Evolutionary conservation across 2,888 invertebrate species (phyloP).

Genomic region (Steinernema scapterisci): DNA sequence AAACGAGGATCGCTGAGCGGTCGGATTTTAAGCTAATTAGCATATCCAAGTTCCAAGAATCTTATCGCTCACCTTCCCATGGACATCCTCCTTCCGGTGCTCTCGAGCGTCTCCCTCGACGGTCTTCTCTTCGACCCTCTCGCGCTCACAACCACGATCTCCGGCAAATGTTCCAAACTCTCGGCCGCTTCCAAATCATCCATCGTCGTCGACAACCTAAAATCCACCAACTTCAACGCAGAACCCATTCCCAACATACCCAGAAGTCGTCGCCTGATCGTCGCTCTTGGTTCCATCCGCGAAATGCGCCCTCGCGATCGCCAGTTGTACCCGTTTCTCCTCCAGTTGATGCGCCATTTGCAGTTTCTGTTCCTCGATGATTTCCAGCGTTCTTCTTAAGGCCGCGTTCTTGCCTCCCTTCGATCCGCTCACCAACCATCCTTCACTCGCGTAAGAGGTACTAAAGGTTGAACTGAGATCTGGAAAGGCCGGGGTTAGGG

Average conservation of each 20-base stretch:
- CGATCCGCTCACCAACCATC: constrained; percentile 64
- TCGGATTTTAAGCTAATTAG: too few species aligned
- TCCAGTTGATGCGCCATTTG: constrained; percentile 62
- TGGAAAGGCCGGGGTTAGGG: too few species aligned
- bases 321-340: constrained; percentile 40
- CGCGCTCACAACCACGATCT: constrained; percentile 14
- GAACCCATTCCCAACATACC: background rate
- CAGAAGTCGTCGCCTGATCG: constrained; percentile 15
- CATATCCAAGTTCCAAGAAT: background rate
- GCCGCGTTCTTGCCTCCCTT: constrained; percentile 66
- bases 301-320: constrained; percentile 29
- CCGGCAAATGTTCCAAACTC: background rate
- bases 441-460: constrained; percentile 36
- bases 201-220: background rate
- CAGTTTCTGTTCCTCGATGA: constrained; percentile 64
- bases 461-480: background rate
- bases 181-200: background rate
- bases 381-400: constrained; percentile 64
- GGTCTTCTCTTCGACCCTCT: constrained; percentile 7
- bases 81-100: constrained; percentile 1
- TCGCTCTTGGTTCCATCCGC: constrained; percentile 20
- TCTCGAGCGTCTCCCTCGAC: constrained; percentile 4
- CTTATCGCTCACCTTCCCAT: constrained; percentile 20
- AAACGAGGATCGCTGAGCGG: too few species aligned
- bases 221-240: background rate